Percentiles rank a stretch among this genome's conserved stretches.
phyloP scores from a whole-genome alignment of 2,888 invertebrate species.

The Stictocephala bisonia region DNA sequence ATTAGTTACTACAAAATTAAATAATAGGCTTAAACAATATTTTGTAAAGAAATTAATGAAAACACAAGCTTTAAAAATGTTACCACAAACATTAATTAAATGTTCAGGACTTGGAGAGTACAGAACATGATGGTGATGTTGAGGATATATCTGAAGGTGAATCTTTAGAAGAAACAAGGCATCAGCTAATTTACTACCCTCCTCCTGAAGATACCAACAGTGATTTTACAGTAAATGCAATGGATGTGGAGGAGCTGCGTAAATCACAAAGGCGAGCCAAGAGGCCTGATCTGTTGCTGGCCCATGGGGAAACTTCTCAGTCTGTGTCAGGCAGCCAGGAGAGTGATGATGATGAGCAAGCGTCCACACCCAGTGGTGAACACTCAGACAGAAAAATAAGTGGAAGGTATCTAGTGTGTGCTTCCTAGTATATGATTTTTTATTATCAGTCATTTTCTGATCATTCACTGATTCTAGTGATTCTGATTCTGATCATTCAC shows the following conservation, averaged over 20 bases:
- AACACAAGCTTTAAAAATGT: no score
- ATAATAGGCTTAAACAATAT: no score
- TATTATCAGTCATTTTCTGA: background rate
- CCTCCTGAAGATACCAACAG: slow-evolving; percentile 74
- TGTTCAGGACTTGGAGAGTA: slow-evolving; percentile 72
- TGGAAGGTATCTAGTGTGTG: slow-evolving; percentile 76
- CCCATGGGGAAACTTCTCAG: slow-evolving; percentile 56
- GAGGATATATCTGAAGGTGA: slow-evolving; percentile 87
- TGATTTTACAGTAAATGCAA: slow-evolving; percentile 88
- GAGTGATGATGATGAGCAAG: slow-evolving; percentile 76
- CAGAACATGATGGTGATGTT: slow-evolving; percentile 87
- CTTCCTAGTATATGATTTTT: background rate
- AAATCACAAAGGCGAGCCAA: slow-evolving; percentile 79
- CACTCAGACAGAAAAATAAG: slow-evolving; percentile 61
- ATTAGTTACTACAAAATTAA: no score
- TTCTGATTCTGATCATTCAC: background rate
- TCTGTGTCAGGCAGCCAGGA: slow-evolving; percentile 72
- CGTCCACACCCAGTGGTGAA: slow-evolving; percentile 85
- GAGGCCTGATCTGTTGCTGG: slow-evolving; percentile 65
- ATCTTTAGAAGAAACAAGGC: slow-evolving; percentile 73
- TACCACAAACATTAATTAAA: no score
- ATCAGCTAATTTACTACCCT: slow-evolving; percentile 78
- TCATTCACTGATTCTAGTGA: no score
- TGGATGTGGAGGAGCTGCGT: slow-evolving; percentile 86
- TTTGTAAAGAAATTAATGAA: no score